Evolutionary conservation across 2,797 vertebrate genomes (phyloP).

Genomic region (Rhinatrema bivittatum): DNA sequence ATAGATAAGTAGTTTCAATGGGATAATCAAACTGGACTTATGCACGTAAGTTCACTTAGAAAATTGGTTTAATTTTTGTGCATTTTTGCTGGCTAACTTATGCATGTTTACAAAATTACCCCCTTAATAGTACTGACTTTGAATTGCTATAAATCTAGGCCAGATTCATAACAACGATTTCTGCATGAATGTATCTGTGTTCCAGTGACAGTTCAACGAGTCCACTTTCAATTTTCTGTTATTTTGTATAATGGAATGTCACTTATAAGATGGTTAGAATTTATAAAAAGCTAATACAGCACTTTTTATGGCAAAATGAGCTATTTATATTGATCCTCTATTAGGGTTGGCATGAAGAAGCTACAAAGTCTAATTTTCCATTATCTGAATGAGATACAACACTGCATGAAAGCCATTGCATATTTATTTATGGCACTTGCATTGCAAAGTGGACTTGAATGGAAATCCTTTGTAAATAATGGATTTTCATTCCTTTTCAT

Average conservation of each 20-base stretch:
- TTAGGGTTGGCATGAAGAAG: neutral
- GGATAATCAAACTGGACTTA: too few species aligned
- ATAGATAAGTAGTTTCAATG: too few species aligned
- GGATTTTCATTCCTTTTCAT: neutral
- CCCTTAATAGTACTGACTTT: too few species aligned
- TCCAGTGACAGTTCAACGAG: too few species aligned
- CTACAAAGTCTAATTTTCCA: neutral
- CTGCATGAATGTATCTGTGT: too few species aligned
- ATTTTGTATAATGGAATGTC: neutral
- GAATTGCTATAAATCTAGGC: too few species aligned
- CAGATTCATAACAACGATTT: too few species aligned
- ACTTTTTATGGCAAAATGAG: neutral
- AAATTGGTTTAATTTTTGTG: too few species aligned
- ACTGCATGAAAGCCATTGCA: slow-evolving; percentile 1
- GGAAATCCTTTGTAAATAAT: neutral
- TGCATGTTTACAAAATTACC: too few species aligned
- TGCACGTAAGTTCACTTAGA: too few species aligned
- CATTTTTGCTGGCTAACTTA: too few species aligned
- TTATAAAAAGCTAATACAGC: slow-evolving; percentile 4
- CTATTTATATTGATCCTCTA: slow-evolving; percentile 1
- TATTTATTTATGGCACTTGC: slow-evolving; percentile 9
- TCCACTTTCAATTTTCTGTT: neutral
- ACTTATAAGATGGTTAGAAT: neutral
- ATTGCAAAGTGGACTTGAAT: neutral
- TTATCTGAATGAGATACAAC: slow-evolving; percentile 5